Conservation (phyloP, 2,888 invertebrate genomes). For the Morpho achilles region DNA sequence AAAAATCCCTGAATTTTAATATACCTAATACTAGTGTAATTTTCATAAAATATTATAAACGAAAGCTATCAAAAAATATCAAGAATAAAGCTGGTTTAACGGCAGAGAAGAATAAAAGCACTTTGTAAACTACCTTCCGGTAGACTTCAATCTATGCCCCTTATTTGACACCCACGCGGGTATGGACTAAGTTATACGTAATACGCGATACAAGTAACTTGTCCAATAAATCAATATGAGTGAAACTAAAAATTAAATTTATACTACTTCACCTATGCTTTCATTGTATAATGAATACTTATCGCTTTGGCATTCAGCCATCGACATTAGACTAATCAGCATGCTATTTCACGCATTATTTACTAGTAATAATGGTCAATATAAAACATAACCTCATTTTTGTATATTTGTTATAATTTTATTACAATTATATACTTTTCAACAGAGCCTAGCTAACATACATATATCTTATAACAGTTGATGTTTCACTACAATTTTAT, state of each 20-base stretch:
- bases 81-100: no score
- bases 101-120: no score
- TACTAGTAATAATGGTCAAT: conserved; percentile 4
- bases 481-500: conserved; percentile 9
- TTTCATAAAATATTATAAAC: no score
- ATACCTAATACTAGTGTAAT: no score
- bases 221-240: no score
- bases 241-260: not conserved
- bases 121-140: no score
- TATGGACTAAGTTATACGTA: not conserved
- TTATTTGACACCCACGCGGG: conserved; percentile 2
- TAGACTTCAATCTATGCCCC: no score
- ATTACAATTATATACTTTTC: not conserved
- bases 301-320: conserved; percentile 18
- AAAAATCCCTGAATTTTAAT: no score
- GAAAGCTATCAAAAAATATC: no score
- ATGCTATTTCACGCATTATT: conserved; percentile 16
- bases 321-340: conserved; percentile 14
- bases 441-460: conserved; percentile 2
- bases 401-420: not conserved
- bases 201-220: no score
- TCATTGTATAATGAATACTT: conserved; percentile 9
- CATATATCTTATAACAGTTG: not conserved
- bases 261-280: conserved; percentile 2
- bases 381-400: conserved; percentile 2